These are phyloP conservation scores for Spodoptera exigua DNA, from an alignment of 2,888 invertebrate genomes.

Conservation along the genomic window DNA sequence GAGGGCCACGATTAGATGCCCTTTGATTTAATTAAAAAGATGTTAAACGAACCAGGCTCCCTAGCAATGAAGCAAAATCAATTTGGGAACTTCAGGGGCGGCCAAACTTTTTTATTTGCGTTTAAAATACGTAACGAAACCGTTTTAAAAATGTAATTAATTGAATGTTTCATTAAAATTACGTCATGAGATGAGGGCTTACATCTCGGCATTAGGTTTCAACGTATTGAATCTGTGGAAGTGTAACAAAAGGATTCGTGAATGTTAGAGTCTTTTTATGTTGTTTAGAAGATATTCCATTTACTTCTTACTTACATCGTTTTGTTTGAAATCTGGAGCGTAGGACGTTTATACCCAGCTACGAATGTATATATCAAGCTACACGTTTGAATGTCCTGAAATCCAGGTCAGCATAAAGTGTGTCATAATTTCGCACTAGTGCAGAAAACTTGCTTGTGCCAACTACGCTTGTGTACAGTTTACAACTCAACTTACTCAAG, in stretches of 20 bases:
- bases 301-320: too few relatives aligned
- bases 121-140: constrained; percentile 64
- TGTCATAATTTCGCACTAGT: too few relatives aligned
- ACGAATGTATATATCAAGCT: too few relatives aligned
- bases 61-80: constrained; percentile 74
- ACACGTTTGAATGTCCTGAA: too few relatives aligned
- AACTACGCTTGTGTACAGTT: too few relatives aligned
- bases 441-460: neutral
- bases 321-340: too few relatives aligned
- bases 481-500: too few relatives aligned
- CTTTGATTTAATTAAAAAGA: constrained; percentile 84
- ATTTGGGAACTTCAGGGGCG: constrained; percentile 76
- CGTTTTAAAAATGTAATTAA: constrained; percentile 59
- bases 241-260: neutral
- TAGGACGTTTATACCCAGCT: too few relatives aligned
- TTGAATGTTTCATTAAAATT: constrained; percentile 43
- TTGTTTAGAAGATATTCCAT: too few relatives aligned
- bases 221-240: neutral
- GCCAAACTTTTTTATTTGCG: constrained; percentile 68
- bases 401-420: too few relatives aligned
- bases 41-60: constrained; percentile 79
- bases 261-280: neutral
- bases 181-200: constrained; percentile 11
- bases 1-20: constrained; percentile 69
- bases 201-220: constrained; percentile 3